Percentiles rank a stretch among this genome's conserved stretches.
These are phyloP conservation scores for Cheirogaleus medius DNA, from an alignment of 2,113 vertebrate species.

Conservation along the genomic window DNA sequence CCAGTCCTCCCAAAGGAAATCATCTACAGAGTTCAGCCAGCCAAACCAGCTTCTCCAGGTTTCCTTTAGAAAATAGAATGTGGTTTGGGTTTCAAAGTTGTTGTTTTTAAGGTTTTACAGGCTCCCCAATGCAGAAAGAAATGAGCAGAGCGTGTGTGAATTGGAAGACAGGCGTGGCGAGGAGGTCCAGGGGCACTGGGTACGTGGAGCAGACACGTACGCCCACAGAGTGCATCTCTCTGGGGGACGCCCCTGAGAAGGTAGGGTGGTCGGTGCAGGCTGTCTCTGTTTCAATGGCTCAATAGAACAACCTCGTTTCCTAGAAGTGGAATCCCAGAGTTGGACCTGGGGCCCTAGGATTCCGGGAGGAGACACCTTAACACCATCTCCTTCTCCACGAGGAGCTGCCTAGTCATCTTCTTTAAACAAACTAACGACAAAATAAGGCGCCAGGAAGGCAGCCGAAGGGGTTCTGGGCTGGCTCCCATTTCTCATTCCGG, in stretches of 20 bases:
- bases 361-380: background rate
- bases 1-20: background rate
- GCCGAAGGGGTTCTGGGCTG: background rate
- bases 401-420: too few relatives aligned
- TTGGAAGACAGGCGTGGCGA: background rate
- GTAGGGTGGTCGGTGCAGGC: accelerated
- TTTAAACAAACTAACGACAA: background rate
- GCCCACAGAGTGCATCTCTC: slow-evolving; percentile 36
- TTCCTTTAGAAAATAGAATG: background rate
- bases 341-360: too few relatives aligned
- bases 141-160: accelerated
- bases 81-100: background rate
- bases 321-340: background rate
- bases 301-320: background rate
- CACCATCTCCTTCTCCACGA: accelerated
- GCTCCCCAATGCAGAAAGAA: background rate
- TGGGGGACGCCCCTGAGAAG: background rate
- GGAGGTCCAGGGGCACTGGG: slow-evolving; percentile 13
- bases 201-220: background rate
- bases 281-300: background rate
- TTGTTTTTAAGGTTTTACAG: background rate
- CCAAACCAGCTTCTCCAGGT: background rate
- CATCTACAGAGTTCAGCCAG: background rate
- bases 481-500: slow-evolving; percentile 81
- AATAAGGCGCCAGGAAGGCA: background rate